phyloP scores from a whole-genome alignment of 2,797 vertebrate species.

The Silurus aristotelis region DNA sequence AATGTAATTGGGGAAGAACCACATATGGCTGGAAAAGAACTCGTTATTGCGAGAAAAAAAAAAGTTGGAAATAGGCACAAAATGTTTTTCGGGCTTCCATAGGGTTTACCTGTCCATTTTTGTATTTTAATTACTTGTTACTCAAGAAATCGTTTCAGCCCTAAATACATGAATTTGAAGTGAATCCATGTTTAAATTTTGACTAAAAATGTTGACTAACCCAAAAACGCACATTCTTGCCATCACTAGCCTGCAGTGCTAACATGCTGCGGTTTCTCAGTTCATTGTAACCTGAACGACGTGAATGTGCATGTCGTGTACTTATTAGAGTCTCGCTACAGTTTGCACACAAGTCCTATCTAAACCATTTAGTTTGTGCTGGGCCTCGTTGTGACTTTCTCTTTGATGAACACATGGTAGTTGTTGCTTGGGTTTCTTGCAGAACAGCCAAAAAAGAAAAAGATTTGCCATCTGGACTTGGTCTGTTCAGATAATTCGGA shows the following conservation, averaged over 20 bases:
- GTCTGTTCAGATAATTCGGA: slow-evolving; percentile 57
- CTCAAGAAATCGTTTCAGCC: too few species aligned
- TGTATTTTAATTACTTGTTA: too few species aligned
- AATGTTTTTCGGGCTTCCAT: too few species aligned
- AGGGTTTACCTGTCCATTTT: too few species aligned
- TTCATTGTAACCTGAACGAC: background rate
- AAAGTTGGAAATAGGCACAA: too few species aligned
- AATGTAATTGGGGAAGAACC: too few species aligned
- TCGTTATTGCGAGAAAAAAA: too few species aligned
- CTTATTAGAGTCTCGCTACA: background rate
- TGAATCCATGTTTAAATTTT: too few species aligned
- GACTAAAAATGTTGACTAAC: background rate
- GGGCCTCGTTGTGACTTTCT: slow-evolving; percentile 44
- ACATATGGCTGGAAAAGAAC: too few species aligned
- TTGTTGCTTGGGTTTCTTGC: slow-evolving; percentile 60
- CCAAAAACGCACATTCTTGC: background rate
- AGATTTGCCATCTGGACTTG: slow-evolving; percentile 63
- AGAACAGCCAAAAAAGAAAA: slow-evolving; percentile 49
- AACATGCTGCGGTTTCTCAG: background rate
- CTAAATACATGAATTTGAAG: too few species aligned
- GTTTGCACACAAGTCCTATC: slow-evolving; percentile 19
- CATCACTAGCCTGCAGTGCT: background rate
- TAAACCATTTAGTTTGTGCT: slow-evolving; percentile 27
- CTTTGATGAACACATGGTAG: slow-evolving; percentile 68
- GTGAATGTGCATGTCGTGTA: background rate